Evolutionary conservation across 2,888 invertebrate genomes (phyloP), one percentile per base, ranked within the genome.

Genomic region (Andrena praecox): DNA sequence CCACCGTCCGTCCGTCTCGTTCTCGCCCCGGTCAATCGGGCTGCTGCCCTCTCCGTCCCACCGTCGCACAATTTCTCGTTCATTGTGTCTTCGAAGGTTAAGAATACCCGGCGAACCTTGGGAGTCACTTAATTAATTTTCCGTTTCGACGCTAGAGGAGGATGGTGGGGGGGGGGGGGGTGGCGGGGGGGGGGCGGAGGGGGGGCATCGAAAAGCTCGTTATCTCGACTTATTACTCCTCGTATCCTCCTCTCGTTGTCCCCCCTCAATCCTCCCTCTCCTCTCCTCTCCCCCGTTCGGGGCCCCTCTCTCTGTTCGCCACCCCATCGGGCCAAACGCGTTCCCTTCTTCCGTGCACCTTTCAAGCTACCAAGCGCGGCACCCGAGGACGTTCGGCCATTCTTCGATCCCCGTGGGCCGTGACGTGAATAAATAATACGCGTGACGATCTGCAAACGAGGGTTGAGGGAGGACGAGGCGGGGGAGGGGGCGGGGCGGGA

Each of bases 71-170:
- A 89, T 86, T 90, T 86, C 85, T 87, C 85, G 85, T 85, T 87
- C 87, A 89, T 89, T 90, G 89, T 87, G 89, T 89, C 90, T 85
- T 86, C 87, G 86, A 85, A 87, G 90, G 90, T 90, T 88, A 89
- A 91, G 90, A 91, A 91, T 89, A 90, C 87, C 88, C 85, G 84
- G 90, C 89, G 90, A 89, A 89, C 89, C 89, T 89, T 91, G 86
- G 82, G 89, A 90, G 89, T 90, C 87, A 87, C 91, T 91, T 91
- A 90, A 91, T 92, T 92, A 92, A 92, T 93, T 93, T 92, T 92
- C 91, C 92, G 87, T 90, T 90, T 89, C 88, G 89, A 87, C 85
- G 88, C 84, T 33, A 54, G 77, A 42, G 84, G 84, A 80, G 16
- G 56, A 35, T 5, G 42, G 42, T 12, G 4, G 16, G 10, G 59